These are phyloP conservation scores for Cataglyphis altisquamis DNA, from an alignment of 2,888 invertebrate genomes.

Conservation along the genomic window DNA sequence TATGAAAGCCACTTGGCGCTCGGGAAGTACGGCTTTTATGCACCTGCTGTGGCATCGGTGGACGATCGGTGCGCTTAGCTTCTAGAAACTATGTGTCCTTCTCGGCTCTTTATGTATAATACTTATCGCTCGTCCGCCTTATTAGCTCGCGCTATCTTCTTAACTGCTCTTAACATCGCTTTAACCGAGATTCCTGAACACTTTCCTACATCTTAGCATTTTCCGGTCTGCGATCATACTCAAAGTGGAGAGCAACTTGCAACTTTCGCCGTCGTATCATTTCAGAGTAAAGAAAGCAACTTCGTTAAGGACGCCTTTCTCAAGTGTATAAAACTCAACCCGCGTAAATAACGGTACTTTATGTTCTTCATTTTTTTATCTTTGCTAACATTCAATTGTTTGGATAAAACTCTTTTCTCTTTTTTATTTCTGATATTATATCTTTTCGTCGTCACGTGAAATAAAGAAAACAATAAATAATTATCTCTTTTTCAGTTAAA, in stretches of 20 bases:
- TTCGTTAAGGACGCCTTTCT: constrained; percentile 38
- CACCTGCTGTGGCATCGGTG: constrained; percentile 38
- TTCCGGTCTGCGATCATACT: constrained; percentile 47
- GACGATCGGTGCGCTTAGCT: constrained; percentile 43
- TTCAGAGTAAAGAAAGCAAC: constrained; percentile 29
- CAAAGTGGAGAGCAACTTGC: constrained; percentile 41
- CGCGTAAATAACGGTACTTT: constrained; percentile 40
- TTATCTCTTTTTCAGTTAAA: neutral
- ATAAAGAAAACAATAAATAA: constrained; percentile 29
- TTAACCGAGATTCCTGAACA: constrained; percentile 51
- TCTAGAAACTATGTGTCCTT: neutral
- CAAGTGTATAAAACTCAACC: constrained; percentile 34
- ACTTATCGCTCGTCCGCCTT: constrained; percentile 60
- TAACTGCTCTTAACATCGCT: constrained; percentile 49
- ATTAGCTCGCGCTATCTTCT: constrained; percentile 64
- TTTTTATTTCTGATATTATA: neutral
- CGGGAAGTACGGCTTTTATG: constrained; percentile 31
- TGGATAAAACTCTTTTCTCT: neutral
- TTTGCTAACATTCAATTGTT: constrained; percentile 18
- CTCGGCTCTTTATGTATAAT: constrained; percentile 6
- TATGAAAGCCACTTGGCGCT: constrained; percentile 52
- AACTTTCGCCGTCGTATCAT: constrained; percentile 49
- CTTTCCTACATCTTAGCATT: constrained; percentile 38
- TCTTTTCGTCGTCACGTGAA: neutral
- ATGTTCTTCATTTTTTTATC: neutral